A percentile compares a stretch with the other conserved stretches of the same genome.
phyloP scores from a whole-genome alignment of 1,140 invertebrate species.

The Drosophila sp. region DNA sequence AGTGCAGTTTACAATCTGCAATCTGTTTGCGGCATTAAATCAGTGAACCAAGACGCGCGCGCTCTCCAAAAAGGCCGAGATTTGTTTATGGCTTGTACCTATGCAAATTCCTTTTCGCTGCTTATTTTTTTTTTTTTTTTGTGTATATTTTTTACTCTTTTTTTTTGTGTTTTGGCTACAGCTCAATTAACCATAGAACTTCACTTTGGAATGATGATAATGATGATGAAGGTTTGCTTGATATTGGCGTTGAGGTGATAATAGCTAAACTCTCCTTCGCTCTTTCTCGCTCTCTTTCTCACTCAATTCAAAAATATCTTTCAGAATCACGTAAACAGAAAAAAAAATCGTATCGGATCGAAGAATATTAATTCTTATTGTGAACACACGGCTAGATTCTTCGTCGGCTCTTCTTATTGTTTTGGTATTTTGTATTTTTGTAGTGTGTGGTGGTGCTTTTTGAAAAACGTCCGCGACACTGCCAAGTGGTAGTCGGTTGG shows the following conservation, averaged over 20 bases:
- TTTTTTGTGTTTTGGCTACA: not conserved
- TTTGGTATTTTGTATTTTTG: conserved; percentile 9
- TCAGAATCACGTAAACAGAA: not conserved
- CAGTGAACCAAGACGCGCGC: conserved; percentile 75
- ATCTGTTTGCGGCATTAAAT: conserved; percentile 81
- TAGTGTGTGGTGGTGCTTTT: not conserved
- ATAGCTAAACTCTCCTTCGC: not conserved
- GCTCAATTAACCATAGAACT: conserved; percentile 12
- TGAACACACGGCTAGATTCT: not conserved
- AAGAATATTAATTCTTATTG: not conserved
- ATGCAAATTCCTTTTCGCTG: conserved; percentile 78
- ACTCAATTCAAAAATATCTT: conserved; percentile 6
- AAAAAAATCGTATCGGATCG: not conserved
- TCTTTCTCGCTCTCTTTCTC: not conserved
- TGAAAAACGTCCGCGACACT: conserved; percentile 32
- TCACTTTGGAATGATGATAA: conserved; percentile 5
- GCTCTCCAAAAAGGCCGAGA: conserved; percentile 51
- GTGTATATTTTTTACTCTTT: conserved; percentile 5
- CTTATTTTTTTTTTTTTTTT: conserved; percentile 51
- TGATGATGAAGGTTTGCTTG: not conserved
- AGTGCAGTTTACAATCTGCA: conserved; percentile 69
- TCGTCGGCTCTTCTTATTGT: conserved; percentile 2
- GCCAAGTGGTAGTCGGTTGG: conserved; percentile 44
- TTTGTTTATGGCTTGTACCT: conserved; percentile 68
- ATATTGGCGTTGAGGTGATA: not conserved